phyloP scores from a whole-genome alignment of 2,113 vertebrate genomes.

The Muntiacus muntjak region DNA sequence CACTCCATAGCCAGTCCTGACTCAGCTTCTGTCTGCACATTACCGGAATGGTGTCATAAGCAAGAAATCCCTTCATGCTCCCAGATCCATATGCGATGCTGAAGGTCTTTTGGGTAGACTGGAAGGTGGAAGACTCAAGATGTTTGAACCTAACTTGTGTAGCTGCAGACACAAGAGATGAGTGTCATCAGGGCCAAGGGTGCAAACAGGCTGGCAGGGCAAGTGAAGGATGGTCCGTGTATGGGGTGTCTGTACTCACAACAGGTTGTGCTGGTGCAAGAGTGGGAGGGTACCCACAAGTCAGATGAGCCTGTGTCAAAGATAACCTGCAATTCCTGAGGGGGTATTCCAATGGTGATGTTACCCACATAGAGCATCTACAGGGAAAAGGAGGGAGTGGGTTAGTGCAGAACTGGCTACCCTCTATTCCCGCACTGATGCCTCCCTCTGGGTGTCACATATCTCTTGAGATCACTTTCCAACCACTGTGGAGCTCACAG shows the following conservation, averaged over 20 bases:
- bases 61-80: not conserved
- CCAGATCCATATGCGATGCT: not conserved
- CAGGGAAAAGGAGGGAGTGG: not conserved
- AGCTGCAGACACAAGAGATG: not conserved
- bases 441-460: not conserved
- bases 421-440: not conserved
- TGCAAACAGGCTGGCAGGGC: not conserved
- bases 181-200: not conserved
- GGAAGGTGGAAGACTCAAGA: not conserved
- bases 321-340: not conserved
- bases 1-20: not conserved
- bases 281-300: fast-evolving
- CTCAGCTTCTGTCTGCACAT: not conserved
- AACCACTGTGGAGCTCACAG: not conserved
- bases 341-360: not conserved
- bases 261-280: fast-evolving
- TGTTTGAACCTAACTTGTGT: not conserved
- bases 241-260: not conserved
- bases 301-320: not conserved
- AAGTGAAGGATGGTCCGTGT: not conserved
- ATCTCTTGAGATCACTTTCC: not conserved
- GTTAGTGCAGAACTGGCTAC: not conserved
- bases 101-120: not conserved
- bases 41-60: not conserved
- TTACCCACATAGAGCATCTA: not conserved